These are phyloP conservation scores for Anoplius nigerrimus DNA, from an alignment of 2,888 invertebrate species.

Conservation along the genomic window DNA sequence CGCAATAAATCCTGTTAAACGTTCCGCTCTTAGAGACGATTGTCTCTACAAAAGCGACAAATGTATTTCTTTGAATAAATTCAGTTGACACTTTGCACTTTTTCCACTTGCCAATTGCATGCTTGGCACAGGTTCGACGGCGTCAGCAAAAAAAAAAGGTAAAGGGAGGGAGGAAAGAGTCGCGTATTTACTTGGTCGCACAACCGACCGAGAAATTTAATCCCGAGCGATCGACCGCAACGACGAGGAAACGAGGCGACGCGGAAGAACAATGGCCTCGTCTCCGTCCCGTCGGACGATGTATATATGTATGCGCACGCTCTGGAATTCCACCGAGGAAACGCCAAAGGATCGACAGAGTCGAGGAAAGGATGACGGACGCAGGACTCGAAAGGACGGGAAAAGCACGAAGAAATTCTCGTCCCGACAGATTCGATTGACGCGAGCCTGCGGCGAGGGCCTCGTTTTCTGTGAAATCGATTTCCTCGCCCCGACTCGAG, in stretches of 20 bases:
- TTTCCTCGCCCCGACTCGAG: not conserved
- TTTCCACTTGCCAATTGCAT: too few species aligned
- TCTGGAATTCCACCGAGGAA: conserved; percentile 39
- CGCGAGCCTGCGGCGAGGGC: conserved; percentile 28
- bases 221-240: conserved; percentile 58
- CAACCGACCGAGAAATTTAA: conserved; percentile 54
- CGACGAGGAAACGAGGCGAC: conserved; percentile 57
- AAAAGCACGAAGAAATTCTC: not conserved
- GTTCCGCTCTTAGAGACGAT: too few species aligned
- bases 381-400: not conserved
- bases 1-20: too few species aligned
- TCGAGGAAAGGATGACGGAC: conserved; percentile 3
- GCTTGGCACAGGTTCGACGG: too few species aligned
- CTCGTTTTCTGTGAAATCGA: conserved; percentile 15
- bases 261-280: conserved; percentile 57
- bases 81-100: too few species aligned
- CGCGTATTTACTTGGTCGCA: conserved; percentile 52
- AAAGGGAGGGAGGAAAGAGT: conserved; percentile 35
- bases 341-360: conserved; percentile 12
- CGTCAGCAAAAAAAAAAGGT: conserved; percentile 3
- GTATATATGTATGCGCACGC: conserved; percentile 17
- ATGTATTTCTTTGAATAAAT: too few species aligned
- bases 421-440: conserved; percentile 24
- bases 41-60: too few species aligned
- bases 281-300: conserved; percentile 20